Evolutionary conservation across 1,140 invertebrate genomes (phyloP).

Genomic region (Archivesica marissinica): DNA sequence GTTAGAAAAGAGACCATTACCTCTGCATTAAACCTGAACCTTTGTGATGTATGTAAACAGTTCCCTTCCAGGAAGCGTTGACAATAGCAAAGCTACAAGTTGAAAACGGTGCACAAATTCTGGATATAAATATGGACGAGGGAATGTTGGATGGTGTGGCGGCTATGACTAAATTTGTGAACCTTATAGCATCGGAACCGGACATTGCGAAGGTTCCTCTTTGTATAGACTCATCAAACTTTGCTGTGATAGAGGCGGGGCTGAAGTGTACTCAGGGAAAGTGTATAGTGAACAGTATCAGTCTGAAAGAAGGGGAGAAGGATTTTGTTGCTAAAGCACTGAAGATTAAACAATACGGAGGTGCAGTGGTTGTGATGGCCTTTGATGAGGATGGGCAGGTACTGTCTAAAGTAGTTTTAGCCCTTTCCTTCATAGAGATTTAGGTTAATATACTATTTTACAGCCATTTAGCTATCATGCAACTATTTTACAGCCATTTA

Average conservation of each 20-base stretch:
- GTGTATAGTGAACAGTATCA: conserved; percentile 87
- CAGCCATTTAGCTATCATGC: too few relatives aligned
- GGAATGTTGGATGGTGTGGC: conserved; percentile 87
- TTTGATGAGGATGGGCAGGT: conserved; percentile 86
- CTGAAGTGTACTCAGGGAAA: conserved; percentile 87
- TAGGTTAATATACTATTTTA: too few relatives aligned
- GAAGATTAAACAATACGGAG: conserved; percentile 86
- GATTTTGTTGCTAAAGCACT: conserved; percentile 86
- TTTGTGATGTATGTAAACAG: background rate
- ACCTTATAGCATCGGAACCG: conserved; percentile 87
- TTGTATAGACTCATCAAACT: conserved; percentile 88
- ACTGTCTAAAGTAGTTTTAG: background rate
- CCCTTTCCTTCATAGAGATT: too few relatives aligned
- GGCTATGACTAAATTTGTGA: conserved; percentile 87
- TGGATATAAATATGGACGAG: conserved; percentile 89
- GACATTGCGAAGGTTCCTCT: conserved; percentile 87
- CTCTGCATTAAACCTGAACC: too few relatives aligned
- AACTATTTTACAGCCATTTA: too few relatives aligned
- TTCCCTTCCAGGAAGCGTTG: conserved; percentile 85
- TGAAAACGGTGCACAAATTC: conserved; percentile 87
- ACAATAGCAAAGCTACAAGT: conserved; percentile 87
- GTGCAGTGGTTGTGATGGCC: conserved; percentile 86
- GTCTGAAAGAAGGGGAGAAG: conserved; percentile 87
- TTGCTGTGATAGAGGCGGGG: conserved; percentile 86
- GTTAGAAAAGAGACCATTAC: too few relatives aligned